Percentiles rank a stretch among this genome's conserved stretches.
Evolutionary conservation across 2,113 vertebrate species (phyloP).

Genomic region (Apus apus): DNA sequence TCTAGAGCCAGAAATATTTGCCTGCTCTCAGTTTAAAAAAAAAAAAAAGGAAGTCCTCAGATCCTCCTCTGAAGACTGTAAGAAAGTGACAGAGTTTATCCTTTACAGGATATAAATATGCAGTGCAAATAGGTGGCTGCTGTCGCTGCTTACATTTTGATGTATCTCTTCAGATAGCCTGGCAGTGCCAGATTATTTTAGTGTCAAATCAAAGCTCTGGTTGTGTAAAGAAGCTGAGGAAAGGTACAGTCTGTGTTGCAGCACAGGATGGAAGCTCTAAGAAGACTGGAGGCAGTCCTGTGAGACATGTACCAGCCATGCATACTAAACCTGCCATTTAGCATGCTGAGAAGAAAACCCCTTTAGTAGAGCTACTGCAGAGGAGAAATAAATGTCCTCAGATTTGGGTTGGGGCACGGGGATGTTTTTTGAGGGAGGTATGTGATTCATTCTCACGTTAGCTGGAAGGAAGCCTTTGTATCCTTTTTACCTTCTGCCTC

Average conservation of each 20-base stretch:
- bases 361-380: neutral
- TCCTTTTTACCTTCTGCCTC: neutral
- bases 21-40: neutral
- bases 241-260: conserved; percentile 55
- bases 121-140: conserved; percentile 62
- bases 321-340: conserved; percentile 51
- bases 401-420: neutral
- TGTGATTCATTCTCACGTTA: neutral
- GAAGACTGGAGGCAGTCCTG: conserved; percentile 51
- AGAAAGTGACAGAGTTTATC: conserved; percentile 56
- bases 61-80: conserved; percentile 60
- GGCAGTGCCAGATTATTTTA: conserved; percentile 60
- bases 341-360: neutral
- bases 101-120: conserved; percentile 59
- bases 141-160: conserved; percentile 51
- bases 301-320: conserved; percentile 42
- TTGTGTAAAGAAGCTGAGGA: conserved; percentile 50
- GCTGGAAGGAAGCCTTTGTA: neutral
- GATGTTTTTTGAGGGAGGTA: neutral
- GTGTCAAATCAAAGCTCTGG: conserved; percentile 62
- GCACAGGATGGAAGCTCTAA: conserved; percentile 48
- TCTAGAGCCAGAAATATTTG: conserved; percentile 61
- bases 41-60: conserved; percentile 61
- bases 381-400: neutral
- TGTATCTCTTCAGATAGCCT: conserved; percentile 61